Percentiles rank a stretch among this genome's conserved stretches.
Conservation (phyloP, 2,113 vertebrate species). For the Oreochromis spilurus region DNA sequence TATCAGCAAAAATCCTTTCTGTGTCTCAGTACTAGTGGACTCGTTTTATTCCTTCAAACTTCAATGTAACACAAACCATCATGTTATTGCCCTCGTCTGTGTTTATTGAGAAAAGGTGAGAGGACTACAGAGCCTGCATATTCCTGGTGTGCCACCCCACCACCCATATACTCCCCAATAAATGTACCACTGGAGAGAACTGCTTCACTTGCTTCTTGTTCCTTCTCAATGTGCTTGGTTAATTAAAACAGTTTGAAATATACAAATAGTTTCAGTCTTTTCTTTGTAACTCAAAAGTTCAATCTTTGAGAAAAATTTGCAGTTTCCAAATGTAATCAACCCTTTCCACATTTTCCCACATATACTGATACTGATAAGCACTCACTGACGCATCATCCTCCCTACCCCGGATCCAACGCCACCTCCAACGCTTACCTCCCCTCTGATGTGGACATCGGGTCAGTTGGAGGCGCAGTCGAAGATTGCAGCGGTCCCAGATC, state of each 20-base stretch:
- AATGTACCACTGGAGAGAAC: constrained; percentile 52
- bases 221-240: constrained; percentile 58
- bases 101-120: not conserved
- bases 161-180: constrained; percentile 30
- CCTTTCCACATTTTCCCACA: not conserved
- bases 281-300: not conserved
- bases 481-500: too few species aligned
- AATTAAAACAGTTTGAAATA: constrained; percentile 62
- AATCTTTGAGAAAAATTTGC: not conserved
- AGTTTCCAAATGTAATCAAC: not conserved
- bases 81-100: not conserved
- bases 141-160: not conserved
- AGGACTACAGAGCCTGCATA: not conserved
- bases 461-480: too few species aligned
- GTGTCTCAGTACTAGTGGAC: not conserved
- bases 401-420: too few species aligned
- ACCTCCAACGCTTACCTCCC: too few species aligned
- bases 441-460: too few species aligned
- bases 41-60: not conserved
- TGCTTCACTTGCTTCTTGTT: constrained; percentile 41
- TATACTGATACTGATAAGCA: too few species aligned
- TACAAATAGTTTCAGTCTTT: not conserved
- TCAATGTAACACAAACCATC: not conserved
- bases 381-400: too few species aligned
- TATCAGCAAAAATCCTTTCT: not conserved